Conservation (phyloP, 2,888 invertebrate species). For the Petrolisthes manimaculis region DNA sequence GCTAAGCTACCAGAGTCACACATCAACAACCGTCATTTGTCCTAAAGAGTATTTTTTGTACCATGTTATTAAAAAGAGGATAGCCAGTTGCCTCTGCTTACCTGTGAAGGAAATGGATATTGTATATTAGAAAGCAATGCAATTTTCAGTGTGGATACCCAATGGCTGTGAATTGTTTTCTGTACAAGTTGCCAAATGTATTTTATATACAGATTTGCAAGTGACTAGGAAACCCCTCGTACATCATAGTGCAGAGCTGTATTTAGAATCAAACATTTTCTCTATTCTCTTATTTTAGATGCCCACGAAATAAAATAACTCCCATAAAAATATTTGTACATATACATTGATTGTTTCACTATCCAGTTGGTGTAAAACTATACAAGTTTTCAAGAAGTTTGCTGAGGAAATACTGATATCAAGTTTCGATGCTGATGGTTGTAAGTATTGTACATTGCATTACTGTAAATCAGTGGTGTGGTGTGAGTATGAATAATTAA, state of each 20-base stretch:
- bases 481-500: too few relatives aligned
- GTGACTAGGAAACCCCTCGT: constrained; percentile 6
- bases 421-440: too few relatives aligned
- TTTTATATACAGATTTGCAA: constrained; percentile 32
- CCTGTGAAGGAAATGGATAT: background rate
- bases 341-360: background rate
- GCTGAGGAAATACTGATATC: too few relatives aligned
- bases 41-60: constrained; percentile 2
- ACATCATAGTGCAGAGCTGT: constrained; percentile 11
- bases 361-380: background rate
- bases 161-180: constrained; percentile 47
- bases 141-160: constrained; percentile 47
- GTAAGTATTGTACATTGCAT: too few relatives aligned
- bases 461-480: too few relatives aligned
- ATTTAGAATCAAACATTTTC: constrained; percentile 23
- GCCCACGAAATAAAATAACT: background rate
- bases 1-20: background rate
- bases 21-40: background rate
- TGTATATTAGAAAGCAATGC: constrained; percentile 31
- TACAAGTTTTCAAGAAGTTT: background rate
- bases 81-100: background rate
- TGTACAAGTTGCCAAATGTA: constrained; percentile 51
- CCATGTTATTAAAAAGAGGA: background rate
- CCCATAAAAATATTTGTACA: constrained; percentile 10
- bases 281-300: constrained; percentile 26